phyloP scores from a whole-genome alignment of 2,113 vertebrate species.

The Cervus canadensis region DNA sequence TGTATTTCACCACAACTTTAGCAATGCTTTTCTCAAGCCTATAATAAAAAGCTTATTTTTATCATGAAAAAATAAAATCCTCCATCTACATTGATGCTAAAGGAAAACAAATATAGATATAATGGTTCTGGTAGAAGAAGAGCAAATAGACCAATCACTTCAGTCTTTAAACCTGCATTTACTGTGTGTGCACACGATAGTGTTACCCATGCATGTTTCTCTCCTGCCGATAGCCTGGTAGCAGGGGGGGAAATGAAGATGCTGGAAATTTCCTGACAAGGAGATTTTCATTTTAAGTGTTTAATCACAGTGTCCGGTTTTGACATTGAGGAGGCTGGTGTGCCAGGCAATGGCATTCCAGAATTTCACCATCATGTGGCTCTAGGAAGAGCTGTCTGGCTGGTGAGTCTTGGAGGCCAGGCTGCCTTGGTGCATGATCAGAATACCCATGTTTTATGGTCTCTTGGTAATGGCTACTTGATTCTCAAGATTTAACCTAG shows the following conservation, averaged over 20 bases:
- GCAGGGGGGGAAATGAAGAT: conserved; percentile 39
- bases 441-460: background rate
- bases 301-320: conserved; percentile 37
- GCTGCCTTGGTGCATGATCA: background rate
- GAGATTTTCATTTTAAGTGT: conserved; percentile 28
- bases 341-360: background rate
- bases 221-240: background rate
- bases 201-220: background rate
- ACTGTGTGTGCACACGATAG: background rate
- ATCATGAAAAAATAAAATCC: conserved; percentile 40
- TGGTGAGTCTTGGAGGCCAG: background rate
- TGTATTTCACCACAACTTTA: conserved; percentile 44
- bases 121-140: conserved; percentile 40
- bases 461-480: background rate
- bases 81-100: conserved; percentile 31
- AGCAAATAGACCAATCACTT: background rate
- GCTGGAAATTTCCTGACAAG: background rate
- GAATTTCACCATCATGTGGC: background rate
- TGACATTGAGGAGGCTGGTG: conserved; percentile 13
- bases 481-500: background rate
- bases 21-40: conserved; percentile 55
- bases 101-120: conserved; percentile 31
- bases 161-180: conserved; percentile 18
- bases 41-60: conserved; percentile 69
- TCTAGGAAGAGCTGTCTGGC: background rate